These are phyloP conservation scores for Stichopus horrens DNA, from an alignment of 53 echinoderm and acorn worm genomes.

Conservation along the genomic window DNA sequence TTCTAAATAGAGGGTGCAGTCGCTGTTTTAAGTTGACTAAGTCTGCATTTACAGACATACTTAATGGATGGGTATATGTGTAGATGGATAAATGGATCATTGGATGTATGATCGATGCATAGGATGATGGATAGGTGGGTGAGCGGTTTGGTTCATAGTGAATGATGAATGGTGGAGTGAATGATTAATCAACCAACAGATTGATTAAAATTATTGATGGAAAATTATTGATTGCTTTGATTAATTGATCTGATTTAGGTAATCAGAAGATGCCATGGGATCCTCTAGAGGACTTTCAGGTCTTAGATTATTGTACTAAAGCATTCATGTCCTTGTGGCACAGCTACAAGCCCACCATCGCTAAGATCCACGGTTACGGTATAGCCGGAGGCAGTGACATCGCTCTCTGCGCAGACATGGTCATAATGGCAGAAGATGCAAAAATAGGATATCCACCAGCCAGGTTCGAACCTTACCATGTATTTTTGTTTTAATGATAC, in stretches of 20 bases:
- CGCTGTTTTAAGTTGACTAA: too few relatives aligned
- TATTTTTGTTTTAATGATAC: neutral
- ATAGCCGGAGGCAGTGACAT: slow-evolving; percentile 64
- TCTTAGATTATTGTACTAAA: slow-evolving; percentile 44
- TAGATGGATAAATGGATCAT: too few relatives aligned
- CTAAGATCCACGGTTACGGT: slow-evolving; percentile 61
- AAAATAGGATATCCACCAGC: slow-evolving; percentile 63
- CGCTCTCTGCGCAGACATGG: slow-evolving; percentile 61
- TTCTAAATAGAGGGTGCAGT: too few relatives aligned
- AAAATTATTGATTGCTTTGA: neutral
- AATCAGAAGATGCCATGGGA: slow-evolving; percentile 73
- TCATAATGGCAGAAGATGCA: slow-evolving; percentile 67
- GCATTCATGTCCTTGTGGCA: slow-evolving; percentile 63
- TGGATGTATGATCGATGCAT: too few relatives aligned
- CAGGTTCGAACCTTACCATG: slow-evolving; percentile 32
- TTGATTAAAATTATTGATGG: neutral
- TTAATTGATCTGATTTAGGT: slow-evolving; percentile 1
- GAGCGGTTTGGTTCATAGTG: too few relatives aligned
- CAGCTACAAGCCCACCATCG: slow-evolving; percentile 63
- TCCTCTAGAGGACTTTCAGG: slow-evolving; percentile 52
- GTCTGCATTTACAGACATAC: too few relatives aligned
- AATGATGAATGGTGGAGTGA: too few relatives aligned
- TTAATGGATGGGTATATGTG: too few relatives aligned
- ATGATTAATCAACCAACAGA: too few relatives aligned
- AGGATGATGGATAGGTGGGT: too few relatives aligned